Evolutionary conservation across 2,888 invertebrate species (phyloP).

Genomic region (Acronicta aceris): DNA sequence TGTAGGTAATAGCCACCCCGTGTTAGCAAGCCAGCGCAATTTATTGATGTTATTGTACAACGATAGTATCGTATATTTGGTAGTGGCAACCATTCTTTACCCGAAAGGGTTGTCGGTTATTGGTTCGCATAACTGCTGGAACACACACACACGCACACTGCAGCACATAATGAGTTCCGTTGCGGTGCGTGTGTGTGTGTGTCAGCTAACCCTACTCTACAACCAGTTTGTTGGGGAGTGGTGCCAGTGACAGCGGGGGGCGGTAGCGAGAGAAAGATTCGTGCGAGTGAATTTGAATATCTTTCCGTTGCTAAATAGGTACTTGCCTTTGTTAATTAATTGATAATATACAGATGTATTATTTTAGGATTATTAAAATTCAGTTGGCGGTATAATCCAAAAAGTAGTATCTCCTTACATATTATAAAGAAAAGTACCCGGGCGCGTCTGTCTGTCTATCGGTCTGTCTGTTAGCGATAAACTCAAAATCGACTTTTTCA

Average conservation of each 20-base stretch:
- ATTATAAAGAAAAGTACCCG: no score
- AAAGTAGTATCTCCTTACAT: no score
- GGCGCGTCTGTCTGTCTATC: no score
- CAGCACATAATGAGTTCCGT: conserved; percentile 46
- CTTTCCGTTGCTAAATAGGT: no score
- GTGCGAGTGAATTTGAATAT: not conserved
- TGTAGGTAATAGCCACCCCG: no score
- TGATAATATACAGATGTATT: no score
- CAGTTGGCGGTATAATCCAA: no score
- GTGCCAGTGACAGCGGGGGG: conserved; percentile 39
- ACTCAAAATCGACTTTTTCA: no score
- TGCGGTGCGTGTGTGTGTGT: conserved; percentile 52
- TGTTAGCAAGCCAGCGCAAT: no score
- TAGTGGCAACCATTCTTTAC: conserved; percentile 55
- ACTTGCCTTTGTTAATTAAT: no score
- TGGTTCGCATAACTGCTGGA: conserved; percentile 64
- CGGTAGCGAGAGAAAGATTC: conserved; percentile 21
- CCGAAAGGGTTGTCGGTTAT: conserved; percentile 74
- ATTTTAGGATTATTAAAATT: no score
- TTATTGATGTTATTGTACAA: not conserved
- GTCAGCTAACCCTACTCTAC: conserved; percentile 72
- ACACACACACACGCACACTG: conserved; percentile 45
- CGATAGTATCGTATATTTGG: conserved; percentile 19
- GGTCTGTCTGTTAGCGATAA: no score
- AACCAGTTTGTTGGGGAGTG: conserved; percentile 71